Conservation (phyloP, 1,140 invertebrate species). For the Drosophila subobscura region DNA sequence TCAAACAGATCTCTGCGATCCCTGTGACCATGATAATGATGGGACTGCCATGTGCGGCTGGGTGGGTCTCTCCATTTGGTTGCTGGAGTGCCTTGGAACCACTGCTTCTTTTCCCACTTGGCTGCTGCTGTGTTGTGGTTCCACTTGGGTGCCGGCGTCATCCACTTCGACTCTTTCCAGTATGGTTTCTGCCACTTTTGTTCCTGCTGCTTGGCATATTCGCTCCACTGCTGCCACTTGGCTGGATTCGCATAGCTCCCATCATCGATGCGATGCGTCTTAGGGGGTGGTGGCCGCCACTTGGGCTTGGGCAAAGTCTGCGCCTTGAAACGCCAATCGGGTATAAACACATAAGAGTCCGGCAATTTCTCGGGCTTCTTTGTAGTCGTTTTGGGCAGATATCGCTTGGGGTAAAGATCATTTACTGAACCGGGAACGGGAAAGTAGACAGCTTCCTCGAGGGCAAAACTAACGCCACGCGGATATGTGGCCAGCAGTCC, state of each 20-base stretch:
- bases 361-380: conserved; percentile 41
- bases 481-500: conserved; percentile 61
- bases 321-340: conserved; percentile 70
- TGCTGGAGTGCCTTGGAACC: background rate
- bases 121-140: too few species aligned
- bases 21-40: conserved; percentile 60
- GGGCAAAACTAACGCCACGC: conserved; percentile 56
- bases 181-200: conserved; percentile 34
- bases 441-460: conserved; percentile 73
- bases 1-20: conserved; percentile 70
- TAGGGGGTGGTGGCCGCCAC: conserved; percentile 25
- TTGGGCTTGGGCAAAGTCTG: conserved; percentile 65
- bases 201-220: conserved; percentile 20
- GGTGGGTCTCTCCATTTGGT: conserved; percentile 34
- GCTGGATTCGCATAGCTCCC: conserved; percentile 38
- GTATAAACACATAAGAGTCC: conserved; percentile 57
- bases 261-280: conserved; percentile 64
- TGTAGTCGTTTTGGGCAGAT: conserved; percentile 58
- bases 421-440: conserved; percentile 54
- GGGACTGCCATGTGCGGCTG: background rate
- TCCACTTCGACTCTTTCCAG: conserved; percentile 40
- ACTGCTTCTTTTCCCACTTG: too few species aligned
- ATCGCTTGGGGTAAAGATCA: conserved; percentile 69
- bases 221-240: conserved; percentile 60
- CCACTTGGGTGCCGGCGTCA: too few species aligned